These are phyloP conservation scores for Mylabris sibirica DNA, from an alignment of 2,888 invertebrate genomes.

Conservation along the genomic window DNA sequence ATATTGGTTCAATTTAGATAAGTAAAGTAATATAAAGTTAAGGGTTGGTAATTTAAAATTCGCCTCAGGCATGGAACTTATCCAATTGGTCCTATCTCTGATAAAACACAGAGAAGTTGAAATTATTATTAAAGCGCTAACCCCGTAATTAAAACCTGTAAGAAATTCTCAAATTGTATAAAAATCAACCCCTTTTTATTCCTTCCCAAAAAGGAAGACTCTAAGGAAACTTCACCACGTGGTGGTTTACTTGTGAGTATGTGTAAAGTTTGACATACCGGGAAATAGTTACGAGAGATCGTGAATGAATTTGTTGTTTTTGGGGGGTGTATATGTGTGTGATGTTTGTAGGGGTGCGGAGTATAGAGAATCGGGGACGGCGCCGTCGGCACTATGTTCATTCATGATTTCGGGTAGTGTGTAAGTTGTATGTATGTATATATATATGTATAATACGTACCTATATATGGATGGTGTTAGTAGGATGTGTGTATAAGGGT, in stretches of 20 bases:
- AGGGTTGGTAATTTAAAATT: conserved; percentile 60
- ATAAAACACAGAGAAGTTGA: conserved; percentile 59
- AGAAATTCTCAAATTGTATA: not conserved
- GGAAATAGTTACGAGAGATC: conserved; percentile 1
- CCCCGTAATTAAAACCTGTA: not conserved
- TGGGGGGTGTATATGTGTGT: conserved; percentile 17
- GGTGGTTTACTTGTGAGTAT: not conserved
- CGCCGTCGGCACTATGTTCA: conserved; percentile 30
- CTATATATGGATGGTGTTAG: not conserved
- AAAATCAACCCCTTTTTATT: not conserved
- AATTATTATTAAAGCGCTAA: conserved; percentile 54
- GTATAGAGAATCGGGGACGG: conserved; percentile 19
- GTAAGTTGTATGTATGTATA: conserved; percentile 3
- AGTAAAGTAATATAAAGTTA: conserved; percentile 62
- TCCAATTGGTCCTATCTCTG: conserved; percentile 61
- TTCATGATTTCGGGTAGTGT: conserved; percentile 29
- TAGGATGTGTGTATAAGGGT: not conserved
- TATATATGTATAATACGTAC: not conserved
- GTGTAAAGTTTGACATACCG: conserved; percentile 6
- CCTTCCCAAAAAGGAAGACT: too few species aligned
- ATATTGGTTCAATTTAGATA: conserved; percentile 62
- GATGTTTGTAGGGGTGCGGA: conserved; percentile 27
- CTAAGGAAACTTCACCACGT: not conserved
- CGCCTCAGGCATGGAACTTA: conserved; percentile 60
- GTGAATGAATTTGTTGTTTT: conserved; percentile 10